A percentile compares a stretch with the other conserved stretches of the same genome.
These are phyloP conservation scores for Ormyrus nitidulus DNA, from an alignment of 2,888 invertebrate species.

Conservation along the genomic window DNA sequence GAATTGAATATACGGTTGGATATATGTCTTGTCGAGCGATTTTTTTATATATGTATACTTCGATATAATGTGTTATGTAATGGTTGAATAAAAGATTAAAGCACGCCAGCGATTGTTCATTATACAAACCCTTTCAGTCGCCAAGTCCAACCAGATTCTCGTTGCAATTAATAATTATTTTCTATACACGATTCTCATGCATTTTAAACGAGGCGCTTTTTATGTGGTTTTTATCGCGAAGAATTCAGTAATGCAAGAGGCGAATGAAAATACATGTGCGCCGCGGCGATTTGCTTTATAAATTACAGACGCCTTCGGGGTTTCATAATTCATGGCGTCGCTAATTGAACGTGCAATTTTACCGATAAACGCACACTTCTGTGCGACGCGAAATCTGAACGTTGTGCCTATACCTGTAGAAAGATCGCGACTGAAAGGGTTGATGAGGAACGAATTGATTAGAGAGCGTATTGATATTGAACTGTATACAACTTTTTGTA, in stretches of 20 bases:
- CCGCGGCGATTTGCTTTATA: too few relatives aligned
- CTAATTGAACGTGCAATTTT: neutral
- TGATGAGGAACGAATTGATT: neutral
- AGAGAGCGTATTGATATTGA: neutral
- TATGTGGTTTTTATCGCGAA: neutral
- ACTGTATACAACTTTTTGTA: slow-evolving; percentile 15
- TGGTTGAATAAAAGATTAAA: slow-evolving; percentile 38
- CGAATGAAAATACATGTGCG: too few relatives aligned
- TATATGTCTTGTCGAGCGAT: too few relatives aligned
- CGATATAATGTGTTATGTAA: slow-evolving; percentile 21
- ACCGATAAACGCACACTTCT: neutral
- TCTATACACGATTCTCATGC: neutral
- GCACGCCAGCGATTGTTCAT: slow-evolving; percentile 10
- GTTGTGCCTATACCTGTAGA: neutral
- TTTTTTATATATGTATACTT: too few relatives aligned
- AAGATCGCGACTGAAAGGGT: slow-evolving; percentile 43
- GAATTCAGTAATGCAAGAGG: too few relatives aligned
- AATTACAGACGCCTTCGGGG: neutral
- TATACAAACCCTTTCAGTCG: slow-evolving; percentile 46
- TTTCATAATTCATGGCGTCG: slow-evolving; percentile 5
- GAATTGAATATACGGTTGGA: neutral
- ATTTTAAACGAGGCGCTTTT: neutral
- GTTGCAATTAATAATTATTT: neutral
- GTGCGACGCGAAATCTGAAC: neutral
- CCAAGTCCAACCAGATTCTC: neutral